A percentile compares a stretch with the other conserved stretches of the same genome.
Conservation (phyloP, 2,113 vertebrate species). For the Corythaeola cristata region DNA sequence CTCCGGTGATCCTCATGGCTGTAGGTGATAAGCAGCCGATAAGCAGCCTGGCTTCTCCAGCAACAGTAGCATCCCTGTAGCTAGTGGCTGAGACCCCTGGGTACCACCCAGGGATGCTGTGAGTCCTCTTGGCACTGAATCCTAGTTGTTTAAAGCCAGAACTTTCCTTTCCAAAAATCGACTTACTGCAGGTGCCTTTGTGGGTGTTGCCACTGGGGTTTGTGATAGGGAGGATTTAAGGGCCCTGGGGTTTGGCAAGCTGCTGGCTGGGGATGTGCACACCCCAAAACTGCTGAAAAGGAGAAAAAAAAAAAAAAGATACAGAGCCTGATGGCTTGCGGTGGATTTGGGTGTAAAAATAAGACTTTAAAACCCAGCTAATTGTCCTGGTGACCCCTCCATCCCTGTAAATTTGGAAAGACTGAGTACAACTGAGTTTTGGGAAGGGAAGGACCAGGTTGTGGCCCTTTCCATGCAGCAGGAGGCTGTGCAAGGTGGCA, state of each 20-base stretch:
- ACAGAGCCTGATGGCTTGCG: background rate
- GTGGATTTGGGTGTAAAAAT: background rate
- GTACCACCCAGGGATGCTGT: background rate
- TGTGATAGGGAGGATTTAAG: background rate
- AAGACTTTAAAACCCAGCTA: fast-evolving
- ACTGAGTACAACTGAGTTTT: background rate
- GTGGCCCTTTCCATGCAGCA: background rate
- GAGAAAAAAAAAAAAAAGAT: too few relatives aligned
- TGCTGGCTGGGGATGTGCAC: background rate
- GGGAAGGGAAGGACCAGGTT: background rate
- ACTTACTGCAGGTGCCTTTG: background rate
- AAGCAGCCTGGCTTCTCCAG: background rate
- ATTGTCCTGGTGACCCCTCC: background rate
- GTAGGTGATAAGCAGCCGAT: background rate
- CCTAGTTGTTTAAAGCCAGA: background rate
- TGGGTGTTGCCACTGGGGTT: background rate
- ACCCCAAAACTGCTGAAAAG: background rate
- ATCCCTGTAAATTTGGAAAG: background rate
- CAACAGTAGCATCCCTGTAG: background rate
- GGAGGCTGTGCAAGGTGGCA: background rate
- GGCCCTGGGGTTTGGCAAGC: background rate
- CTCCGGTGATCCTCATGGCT: slow-evolving; percentile 69
- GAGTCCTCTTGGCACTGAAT: background rate
- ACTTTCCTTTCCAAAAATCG: background rate
- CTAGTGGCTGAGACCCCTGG: background rate